Base-by-base conservation (phyloP, 1,140 invertebrate genomes). In the Manduca sexta region DNA sequence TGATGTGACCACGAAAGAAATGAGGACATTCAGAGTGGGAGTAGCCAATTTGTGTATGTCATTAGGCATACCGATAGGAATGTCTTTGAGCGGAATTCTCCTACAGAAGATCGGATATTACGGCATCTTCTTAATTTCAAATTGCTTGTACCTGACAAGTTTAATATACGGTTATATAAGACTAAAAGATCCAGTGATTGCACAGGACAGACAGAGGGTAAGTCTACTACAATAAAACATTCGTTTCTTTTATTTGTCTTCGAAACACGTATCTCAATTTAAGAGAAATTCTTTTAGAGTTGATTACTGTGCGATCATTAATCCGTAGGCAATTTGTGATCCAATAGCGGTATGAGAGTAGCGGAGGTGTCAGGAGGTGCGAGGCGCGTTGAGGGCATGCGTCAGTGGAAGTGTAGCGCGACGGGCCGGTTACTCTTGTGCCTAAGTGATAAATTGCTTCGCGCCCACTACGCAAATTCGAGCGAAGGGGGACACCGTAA, bases 11-110 rank as follows among this genome's bases (percentile, higher is more conserved):
- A 91, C 90, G n/a, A 89, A 92, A 49, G 90, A 93, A 69, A 91
- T 90, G 13, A 89, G 94, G 51, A 96, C 95, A 0, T 86, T 94
- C n/a, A 81, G 94, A 52, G 93, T 96, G 38, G 94, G 93, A 7
- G 90, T 96, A 6, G 91, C 93, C 40, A 96, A 93, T 73, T 88
- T 94, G 1, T 93, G 93, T 62, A 89, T 93, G 44, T 93, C 93
- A 1, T 86, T 93, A 15, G 93, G 93, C 5, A 89, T 92, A 21
- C 86, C 86, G 3, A 74, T 88, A 16, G 86, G 85, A 37, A 86
- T 84, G 69, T 85, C 84, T 3, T 54, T 86, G 10, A 86, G 84
- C 60, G 85, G 86, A 21, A 81, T 87, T 30, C 58, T 87, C 11
- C 66, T 85, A 21, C 80, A 86, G 39, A 57, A 80, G 50, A 79